Evolutionary conservation across 1,140 invertebrate genomes (phyloP).

Genomic region (Charaxes varanes): DNA sequence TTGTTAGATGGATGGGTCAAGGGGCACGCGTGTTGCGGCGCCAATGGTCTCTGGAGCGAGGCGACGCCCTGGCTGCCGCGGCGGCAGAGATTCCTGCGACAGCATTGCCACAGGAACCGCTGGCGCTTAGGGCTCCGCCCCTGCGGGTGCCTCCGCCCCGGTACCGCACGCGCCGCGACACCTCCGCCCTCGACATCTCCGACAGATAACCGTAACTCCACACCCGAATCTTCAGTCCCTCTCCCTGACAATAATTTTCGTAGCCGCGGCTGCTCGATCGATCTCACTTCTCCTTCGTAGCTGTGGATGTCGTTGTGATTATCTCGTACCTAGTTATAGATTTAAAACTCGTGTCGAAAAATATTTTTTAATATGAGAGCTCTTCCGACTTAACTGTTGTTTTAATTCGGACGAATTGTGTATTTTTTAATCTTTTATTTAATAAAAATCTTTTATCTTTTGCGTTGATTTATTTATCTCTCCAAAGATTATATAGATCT

Average conservation of each 20-base stretch:
- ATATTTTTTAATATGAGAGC: conserved; percentile 36
- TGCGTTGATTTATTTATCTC: conserved; percentile 11
- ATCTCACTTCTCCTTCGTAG: conserved; percentile 25
- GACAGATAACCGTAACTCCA: conserved; percentile 10
- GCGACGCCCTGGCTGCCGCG: conserved; percentile 36
- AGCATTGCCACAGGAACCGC: conserved; percentile 10
- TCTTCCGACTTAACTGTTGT: conserved; percentile 26
- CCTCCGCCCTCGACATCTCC: conserved; percentile 14
- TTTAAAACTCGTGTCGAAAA: conserved; percentile 23
- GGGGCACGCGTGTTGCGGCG: conserved; percentile 36
- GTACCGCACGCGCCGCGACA: conserved; percentile 29
- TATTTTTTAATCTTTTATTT: conserved; percentile 49
- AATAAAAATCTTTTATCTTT: conserved; percentile 31
- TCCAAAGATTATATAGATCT: background rate
- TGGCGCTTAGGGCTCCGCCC: conserved; percentile 17
- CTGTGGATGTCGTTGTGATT: conserved; percentile 28
- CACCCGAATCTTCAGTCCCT: conserved; percentile 4
- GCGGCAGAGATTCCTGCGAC: conserved; percentile 13
- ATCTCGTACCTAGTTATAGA: conserved; percentile 20
- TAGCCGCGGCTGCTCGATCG: conserved; percentile 23
- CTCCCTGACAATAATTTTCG: conserved; percentile 43
- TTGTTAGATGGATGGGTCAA: conserved; percentile 24
- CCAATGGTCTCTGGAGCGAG: conserved; percentile 53
- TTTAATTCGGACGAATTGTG: conserved; percentile 37
- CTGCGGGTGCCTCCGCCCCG: conserved; percentile 26